These are phyloP conservation scores for Machimus atricapillus DNA, from an alignment of 2,888 invertebrate species.

Conservation along the genomic window DNA sequence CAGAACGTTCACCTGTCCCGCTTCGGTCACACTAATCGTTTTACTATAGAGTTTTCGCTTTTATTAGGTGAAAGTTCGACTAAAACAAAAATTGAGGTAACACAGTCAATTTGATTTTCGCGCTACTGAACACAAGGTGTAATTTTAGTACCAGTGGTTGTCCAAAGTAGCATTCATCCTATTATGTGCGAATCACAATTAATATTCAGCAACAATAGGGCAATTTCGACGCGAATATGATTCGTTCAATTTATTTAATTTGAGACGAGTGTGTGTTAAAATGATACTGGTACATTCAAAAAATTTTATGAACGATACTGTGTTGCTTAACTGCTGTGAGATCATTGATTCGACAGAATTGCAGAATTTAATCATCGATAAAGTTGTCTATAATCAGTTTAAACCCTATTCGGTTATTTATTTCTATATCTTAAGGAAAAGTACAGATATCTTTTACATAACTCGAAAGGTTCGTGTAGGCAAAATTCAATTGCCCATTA, in stretches of 20 bases:
- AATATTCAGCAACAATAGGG: neutral
- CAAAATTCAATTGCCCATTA: neutral
- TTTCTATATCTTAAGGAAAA: neutral
- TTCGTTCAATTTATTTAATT: neutral
- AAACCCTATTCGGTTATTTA: neutral
- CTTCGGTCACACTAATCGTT: neutral
- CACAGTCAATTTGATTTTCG: neutral
- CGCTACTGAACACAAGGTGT: neutral
- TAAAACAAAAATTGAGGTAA: neutral
- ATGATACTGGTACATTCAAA: neutral
- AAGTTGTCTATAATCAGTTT: neutral
- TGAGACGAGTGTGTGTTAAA: neutral
- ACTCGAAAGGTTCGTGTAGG: neutral
- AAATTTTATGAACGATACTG: neutral
- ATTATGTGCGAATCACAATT: neutral
- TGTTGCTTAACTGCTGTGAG: neutral
- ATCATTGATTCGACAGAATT: neutral
- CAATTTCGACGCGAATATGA: neutral
- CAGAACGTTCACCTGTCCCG: neutral
- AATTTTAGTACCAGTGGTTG: neutral
- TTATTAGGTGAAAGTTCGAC: neutral
- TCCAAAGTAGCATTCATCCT: neutral
- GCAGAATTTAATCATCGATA: neutral
- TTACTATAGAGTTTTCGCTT: neutral
- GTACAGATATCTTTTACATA: neutral